Percentiles rank a stretch among this genome's conserved stretches.
These are phyloP conservation scores for Zootoca vivipara DNA, from an alignment of 2,113 vertebrate species.

Conservation along the genomic window DNA sequence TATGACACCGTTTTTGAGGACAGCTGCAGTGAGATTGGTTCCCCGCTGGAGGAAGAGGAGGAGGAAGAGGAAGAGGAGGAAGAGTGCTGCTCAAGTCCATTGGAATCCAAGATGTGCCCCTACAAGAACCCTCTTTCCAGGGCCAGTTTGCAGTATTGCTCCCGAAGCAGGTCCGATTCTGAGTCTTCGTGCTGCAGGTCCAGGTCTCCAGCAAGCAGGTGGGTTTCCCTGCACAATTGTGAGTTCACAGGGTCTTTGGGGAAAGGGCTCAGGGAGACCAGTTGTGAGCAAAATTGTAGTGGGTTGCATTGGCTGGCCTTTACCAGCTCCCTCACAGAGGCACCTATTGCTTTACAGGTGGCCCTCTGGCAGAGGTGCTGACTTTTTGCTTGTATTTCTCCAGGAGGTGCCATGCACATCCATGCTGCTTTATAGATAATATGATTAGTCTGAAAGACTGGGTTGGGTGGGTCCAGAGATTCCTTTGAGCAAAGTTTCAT, in stretches of 20 bases:
- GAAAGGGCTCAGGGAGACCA: not conserved
- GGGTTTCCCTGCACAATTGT: slow-evolving; percentile 83
- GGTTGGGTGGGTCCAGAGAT: not conserved
- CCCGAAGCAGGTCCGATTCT: slow-evolving; percentile 75
- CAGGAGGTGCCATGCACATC: not conserved
- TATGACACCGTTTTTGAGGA: slow-evolving; percentile 80
- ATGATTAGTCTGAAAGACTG: not conserved
- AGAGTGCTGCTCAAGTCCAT: slow-evolving; percentile 55
- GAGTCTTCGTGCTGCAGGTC: slow-evolving; percentile 81
- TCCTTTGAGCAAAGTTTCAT: not conserved
- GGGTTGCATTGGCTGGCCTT: not conserved
- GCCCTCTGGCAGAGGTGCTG: not conserved
- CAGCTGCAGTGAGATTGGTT: slow-evolving; percentile 78
- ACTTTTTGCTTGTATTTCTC: not conserved
- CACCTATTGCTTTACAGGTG: not conserved
- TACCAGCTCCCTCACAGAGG: not conserved
- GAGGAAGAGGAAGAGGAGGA: slow-evolving; percentile 64
- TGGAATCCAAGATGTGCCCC: slow-evolving; percentile 72
- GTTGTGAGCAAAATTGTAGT: not conserved
- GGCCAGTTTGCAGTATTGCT: slow-evolving; percentile 67
- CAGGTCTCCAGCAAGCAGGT: slow-evolving; percentile 82
- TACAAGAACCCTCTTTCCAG: slow-evolving; percentile 74
- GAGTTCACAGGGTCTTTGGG: not conserved
- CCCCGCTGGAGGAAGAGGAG: slow-evolving; percentile 67
- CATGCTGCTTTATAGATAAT: not conserved